Evolutionary conservation across 2,888 invertebrate genomes (phyloP).

Genomic region (Diarsia rubi): DNA sequence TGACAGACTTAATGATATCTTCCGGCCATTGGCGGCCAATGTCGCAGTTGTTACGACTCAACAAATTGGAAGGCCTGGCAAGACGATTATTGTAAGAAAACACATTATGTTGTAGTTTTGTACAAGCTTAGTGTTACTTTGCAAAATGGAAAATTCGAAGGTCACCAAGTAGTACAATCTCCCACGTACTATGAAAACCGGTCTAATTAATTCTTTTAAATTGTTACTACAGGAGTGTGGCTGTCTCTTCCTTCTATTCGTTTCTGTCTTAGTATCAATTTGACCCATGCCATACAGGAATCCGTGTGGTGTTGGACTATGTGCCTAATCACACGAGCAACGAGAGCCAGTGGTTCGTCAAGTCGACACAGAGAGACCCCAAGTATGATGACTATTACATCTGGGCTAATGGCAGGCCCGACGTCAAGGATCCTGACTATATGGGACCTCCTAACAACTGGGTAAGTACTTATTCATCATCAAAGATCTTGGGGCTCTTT

Average conservation of each 20-base stretch:
- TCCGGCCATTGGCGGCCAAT: slow-evolving; percentile 46
- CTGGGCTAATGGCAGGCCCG: slow-evolving; percentile 90
- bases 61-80: slow-evolving; percentile 9
- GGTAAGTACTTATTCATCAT: slow-evolving; percentile 83
- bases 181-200: neutral
- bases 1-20: slow-evolving; percentile 41
- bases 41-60: slow-evolving; percentile 29
- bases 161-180: neutral
- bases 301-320: slow-evolving; percentile 92
- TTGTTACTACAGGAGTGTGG: too few species aligned
- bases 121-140: slow-evolving; percentile 3
- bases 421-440: slow-evolving; percentile 70
- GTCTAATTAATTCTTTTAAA: neutral
- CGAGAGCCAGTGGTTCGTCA: slow-evolving; percentile 95
- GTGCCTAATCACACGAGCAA: slow-evolving; percentile 95
- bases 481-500: neutral
- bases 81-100: slow-evolving; percentile 10
- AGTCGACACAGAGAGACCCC: slow-evolving; percentile 90
- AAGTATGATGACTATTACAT: slow-evolving; percentile 93
- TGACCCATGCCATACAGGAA: slow-evolving; percentile 71
- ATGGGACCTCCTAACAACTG: slow-evolving; percentile 93
- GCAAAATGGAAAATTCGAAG: neutral
- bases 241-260: neutral
- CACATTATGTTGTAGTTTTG: neutral
- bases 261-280: neutral